Evolutionary conservation across 2,888 invertebrate species (phyloP).

Genomic region (Lepidocyrtoides sp.): DNA sequence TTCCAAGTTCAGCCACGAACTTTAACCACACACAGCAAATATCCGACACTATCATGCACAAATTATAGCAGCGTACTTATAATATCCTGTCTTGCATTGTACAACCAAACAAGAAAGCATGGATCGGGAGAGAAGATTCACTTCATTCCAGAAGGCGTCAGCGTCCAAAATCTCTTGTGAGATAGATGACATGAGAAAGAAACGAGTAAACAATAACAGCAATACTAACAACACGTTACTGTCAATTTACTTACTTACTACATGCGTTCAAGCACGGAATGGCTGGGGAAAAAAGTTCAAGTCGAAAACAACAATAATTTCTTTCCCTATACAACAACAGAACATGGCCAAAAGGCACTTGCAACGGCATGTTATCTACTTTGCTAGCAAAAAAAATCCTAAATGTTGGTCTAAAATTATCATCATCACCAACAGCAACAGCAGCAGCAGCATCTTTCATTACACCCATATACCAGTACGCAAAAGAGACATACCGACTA

Average conservation of each 20-base stretch:
- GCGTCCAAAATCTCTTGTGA: not conserved
- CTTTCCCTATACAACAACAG: not conserved
- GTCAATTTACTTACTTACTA: too few relatives aligned
- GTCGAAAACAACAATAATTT: not conserved
- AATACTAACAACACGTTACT: not conserved
- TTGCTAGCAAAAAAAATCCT: too few relatives aligned
- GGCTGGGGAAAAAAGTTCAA: not conserved
- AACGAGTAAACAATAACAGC: slow-evolving; percentile 33
- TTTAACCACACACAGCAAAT: not conserved
- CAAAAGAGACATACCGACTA: not conserved
- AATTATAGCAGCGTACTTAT: not conserved
- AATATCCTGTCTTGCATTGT: not conserved
- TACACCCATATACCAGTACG: not conserved
- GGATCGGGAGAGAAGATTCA: not conserved
- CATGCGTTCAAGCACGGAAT: not conserved
- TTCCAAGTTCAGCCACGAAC: not conserved
- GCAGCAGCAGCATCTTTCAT: not conserved
- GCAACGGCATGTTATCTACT: too few relatives aligned
- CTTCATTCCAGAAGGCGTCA: not conserved
- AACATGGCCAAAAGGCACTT: not conserved
- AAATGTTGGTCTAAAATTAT: not conserved
- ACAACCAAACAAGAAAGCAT: not conserved
- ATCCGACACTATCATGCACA: not conserved
- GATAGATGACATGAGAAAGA: slow-evolving; percentile 13
- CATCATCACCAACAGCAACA: not conserved